phyloP scores from a whole-genome alignment of 53 echinoderm and acorn worm species.

The Astropecten irregularis region DNA sequence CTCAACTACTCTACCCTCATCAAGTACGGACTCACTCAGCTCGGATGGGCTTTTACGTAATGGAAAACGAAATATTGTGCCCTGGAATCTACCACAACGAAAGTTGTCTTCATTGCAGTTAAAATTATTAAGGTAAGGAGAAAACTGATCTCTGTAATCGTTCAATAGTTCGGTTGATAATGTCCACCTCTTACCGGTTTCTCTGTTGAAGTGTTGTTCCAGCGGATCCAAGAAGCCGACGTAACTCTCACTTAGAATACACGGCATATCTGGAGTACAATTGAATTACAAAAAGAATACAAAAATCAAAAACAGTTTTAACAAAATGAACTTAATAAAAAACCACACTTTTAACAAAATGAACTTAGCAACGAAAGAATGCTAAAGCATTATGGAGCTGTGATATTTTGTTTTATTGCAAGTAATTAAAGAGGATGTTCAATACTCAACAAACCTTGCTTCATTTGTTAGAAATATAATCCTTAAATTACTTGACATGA shows the following conservation, averaged over 20 bases:
- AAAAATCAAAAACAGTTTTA: not conserved
- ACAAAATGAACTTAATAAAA: too few relatives aligned
- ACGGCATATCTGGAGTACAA: slow-evolving; percentile 52
- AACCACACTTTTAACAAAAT: too few relatives aligned
- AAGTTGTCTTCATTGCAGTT: not conserved
- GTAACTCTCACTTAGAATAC: slow-evolving; percentile 24
- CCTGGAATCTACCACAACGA: slow-evolving; percentile 1
- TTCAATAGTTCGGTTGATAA: not conserved
- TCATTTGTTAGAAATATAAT: too few relatives aligned
- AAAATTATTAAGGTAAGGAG: slow-evolving; percentile 11
- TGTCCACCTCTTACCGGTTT: slow-evolving; percentile 7
- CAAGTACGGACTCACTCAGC: not conserved
- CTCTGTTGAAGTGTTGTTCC: slow-evolving; percentile 10
- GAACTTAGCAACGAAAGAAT: too few relatives aligned
- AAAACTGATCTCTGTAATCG: slow-evolving; percentile 31
- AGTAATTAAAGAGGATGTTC: too few relatives aligned
- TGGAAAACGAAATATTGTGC: slow-evolving; percentile 51
- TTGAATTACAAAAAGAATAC: too few relatives aligned
- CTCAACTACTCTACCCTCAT: slow-evolving; percentile 4
- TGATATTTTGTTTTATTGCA: too few relatives aligned
- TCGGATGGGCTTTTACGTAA: not conserved
- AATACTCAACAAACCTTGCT: too few relatives aligned
- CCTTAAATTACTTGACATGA: too few relatives aligned
- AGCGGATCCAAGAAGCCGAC: slow-evolving; percentile 53
- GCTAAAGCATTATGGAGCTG: too few relatives aligned